Percentiles rank a stretch among this genome's conserved stretches.
phyloP scores from a whole-genome alignment of 2,888 invertebrate species.

The Erebia epiphron region DNA sequence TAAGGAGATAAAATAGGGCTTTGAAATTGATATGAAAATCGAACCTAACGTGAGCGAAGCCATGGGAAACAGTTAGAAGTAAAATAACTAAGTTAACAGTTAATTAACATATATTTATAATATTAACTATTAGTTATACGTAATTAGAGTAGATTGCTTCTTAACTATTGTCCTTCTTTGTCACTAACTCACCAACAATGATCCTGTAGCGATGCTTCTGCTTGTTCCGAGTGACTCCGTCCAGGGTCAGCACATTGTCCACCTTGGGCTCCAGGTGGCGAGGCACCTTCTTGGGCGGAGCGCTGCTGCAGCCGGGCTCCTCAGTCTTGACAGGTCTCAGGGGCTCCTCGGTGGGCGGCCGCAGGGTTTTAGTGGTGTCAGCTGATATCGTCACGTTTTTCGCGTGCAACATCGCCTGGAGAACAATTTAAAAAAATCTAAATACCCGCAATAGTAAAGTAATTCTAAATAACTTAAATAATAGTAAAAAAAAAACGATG shows the following conservation, averaged over 20 bases:
- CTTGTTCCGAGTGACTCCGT: constrained; percentile 77
- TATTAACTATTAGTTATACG: too few relatives aligned
- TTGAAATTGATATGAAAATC: too few relatives aligned
- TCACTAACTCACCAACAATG: constrained; percentile 65
- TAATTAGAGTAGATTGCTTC: too few relatives aligned
- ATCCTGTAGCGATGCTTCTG: constrained; percentile 80
- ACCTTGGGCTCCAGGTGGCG: constrained; percentile 69
- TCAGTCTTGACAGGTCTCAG: constrained; percentile 36
- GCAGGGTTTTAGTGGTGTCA: constrained; percentile 61
- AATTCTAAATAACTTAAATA: too few relatives aligned
- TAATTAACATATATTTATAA: too few relatives aligned
- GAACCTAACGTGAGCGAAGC: too few relatives aligned
- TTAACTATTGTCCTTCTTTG: too few relatives aligned
- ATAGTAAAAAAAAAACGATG: too few relatives aligned
- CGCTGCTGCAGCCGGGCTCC: constrained; percentile 39
- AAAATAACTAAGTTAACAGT: too few relatives aligned
- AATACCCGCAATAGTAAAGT: too few relatives aligned
- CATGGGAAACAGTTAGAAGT: too few relatives aligned
- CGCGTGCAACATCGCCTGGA: constrained; percentile 68
- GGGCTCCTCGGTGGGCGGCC: constrained; percentile 51
- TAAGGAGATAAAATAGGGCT: too few relatives aligned
- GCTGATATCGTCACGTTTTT: constrained; percentile 71
- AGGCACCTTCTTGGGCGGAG: constrained; percentile 57
- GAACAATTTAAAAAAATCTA: not conserved
- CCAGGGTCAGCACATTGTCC: constrained; percentile 69